These are phyloP conservation scores for Carcharodon carcharias DNA, from an alignment of 2,797 vertebrate genomes.

Conservation along the genomic window DNA sequence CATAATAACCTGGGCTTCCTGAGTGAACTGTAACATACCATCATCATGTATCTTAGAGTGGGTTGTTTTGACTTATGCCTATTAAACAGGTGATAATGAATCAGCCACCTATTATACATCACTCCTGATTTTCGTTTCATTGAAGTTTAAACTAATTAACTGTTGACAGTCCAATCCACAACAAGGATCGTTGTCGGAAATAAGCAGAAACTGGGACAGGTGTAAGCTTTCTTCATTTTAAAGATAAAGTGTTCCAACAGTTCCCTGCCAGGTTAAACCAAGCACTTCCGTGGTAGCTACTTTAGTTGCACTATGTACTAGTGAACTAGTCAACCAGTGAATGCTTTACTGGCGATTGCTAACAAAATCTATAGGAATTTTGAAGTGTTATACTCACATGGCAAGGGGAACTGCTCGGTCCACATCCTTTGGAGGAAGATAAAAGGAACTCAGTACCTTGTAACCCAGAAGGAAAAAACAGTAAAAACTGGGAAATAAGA, in stretches of 20 bases:
- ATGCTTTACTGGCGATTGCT: background rate
- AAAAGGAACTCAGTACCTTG: background rate
- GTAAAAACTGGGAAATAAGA: too few relatives aligned
- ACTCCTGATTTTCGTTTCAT: background rate
- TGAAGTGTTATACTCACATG: background rate
- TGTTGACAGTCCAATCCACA: background rate
- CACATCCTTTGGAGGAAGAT: background rate
- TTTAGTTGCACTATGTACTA: background rate
- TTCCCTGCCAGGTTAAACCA: background rate
- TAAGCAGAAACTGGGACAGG: background rate
- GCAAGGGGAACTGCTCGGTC: background rate
- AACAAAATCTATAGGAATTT: background rate
- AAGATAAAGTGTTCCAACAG: background rate
- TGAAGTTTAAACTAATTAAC: background rate
- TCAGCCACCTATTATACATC: background rate
- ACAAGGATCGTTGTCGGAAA: background rate
- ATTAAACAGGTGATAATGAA: background rate
- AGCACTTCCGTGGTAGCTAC: background rate
- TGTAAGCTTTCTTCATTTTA: background rate
- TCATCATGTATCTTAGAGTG: too few relatives aligned
- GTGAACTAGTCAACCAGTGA: background rate
- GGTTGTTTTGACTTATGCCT: background rate
- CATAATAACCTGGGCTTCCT: too few relatives aligned
- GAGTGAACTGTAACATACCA: too few relatives aligned
- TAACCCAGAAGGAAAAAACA: background rate